Percentiles rank a stretch among this genome's conserved stretches.
phyloP scores from a whole-genome alignment of 2,113 vertebrate genomes.

The Chinchilla lanigera region DNA sequence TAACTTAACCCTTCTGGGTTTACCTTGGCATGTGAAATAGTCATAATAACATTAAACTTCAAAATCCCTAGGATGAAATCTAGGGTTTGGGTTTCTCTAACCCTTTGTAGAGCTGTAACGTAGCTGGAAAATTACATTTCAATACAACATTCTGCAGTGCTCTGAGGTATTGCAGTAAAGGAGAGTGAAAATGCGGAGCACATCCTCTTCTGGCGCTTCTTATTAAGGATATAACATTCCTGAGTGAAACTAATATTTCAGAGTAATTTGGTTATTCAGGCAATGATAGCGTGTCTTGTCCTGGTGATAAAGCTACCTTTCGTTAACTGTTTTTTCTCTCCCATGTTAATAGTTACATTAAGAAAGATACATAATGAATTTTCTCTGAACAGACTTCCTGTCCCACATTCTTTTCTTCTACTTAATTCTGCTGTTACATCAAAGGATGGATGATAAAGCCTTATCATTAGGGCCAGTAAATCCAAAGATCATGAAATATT shows the following conservation, averaged over 20 bases:
- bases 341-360: slow-evolving; percentile 63
- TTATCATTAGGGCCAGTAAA: not conserved
- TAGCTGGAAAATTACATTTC: slow-evolving; percentile 76
- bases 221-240: slow-evolving; percentile 66
- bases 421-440: slow-evolving; percentile 8
- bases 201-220: slow-evolving; percentile 57
- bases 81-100: slow-evolving; percentile 66
- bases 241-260: slow-evolving; percentile 70
- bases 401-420: slow-evolving; percentile 33
- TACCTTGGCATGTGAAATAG: slow-evolving; percentile 73
- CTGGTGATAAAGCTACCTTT: slow-evolving; percentile 70
- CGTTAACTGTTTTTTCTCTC: slow-evolving; percentile 41
- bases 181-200: slow-evolving; percentile 61
- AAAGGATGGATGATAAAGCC: slow-evolving; percentile 6
- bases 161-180: slow-evolving; percentile 67
- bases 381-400: slow-evolving; percentile 32
- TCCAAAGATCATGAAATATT: slow-evolving; percentile 51
- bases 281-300: slow-evolving; percentile 72
- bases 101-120: slow-evolving; percentile 57
- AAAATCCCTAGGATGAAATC: slow-evolving; percentile 59
- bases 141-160: slow-evolving; percentile 65
- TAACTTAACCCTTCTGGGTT: slow-evolving; percentile 63
- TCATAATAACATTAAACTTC: slow-evolving; percentile 70
- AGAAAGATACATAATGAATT: slow-evolving; percentile 52
- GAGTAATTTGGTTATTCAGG: slow-evolving; percentile 76